These are phyloP conservation scores for Hydrotaea diabolus DNA, from an alignment of 2,888 invertebrate species.

Conservation along the genomic window DNA sequence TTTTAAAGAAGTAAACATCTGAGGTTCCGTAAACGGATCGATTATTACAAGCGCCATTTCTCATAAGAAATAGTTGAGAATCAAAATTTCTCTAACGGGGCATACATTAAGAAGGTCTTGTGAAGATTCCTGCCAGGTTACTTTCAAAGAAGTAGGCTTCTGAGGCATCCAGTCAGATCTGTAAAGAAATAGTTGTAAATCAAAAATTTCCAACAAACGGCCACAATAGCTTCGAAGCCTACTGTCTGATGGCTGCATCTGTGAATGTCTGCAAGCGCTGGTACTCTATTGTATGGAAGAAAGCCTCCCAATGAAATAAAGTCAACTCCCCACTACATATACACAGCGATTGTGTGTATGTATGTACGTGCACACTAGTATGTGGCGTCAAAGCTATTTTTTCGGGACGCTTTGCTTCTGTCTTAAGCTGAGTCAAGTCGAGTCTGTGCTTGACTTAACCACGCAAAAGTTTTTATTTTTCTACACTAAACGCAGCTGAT, in stretches of 20 bases:
- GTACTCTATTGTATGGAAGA: slow-evolving; percentile 41
- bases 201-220: neutral
- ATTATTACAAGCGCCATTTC: too few species aligned
- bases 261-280: neutral
- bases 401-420: slow-evolving; percentile 26
- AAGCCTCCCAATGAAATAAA: slow-evolving; percentile 36
- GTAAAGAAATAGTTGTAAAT: too few species aligned
- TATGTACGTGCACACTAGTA: neutral
- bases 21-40: too few species aligned
- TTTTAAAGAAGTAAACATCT: too few species aligned
- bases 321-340: slow-evolving; percentile 21
- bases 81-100: too few species aligned
- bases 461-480: slow-evolving; percentile 54
- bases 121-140: too few species aligned
- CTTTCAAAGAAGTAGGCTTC: too few species aligned
- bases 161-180: too few species aligned
- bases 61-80: too few species aligned
- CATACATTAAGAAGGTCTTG: too few species aligned
- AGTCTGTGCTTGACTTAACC: slow-evolving; percentile 26
- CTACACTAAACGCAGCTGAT: slow-evolving; percentile 53
- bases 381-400: slow-evolving; percentile 27
- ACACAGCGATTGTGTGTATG: neutral
- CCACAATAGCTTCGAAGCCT: neutral
- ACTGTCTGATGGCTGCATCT: neutral
- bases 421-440: slow-evolving; percentile 26